These are phyloP conservation scores for Synanthedon formicaeformis DNA, from an alignment of 2,888 invertebrate genomes.

Conservation along the genomic window DNA sequence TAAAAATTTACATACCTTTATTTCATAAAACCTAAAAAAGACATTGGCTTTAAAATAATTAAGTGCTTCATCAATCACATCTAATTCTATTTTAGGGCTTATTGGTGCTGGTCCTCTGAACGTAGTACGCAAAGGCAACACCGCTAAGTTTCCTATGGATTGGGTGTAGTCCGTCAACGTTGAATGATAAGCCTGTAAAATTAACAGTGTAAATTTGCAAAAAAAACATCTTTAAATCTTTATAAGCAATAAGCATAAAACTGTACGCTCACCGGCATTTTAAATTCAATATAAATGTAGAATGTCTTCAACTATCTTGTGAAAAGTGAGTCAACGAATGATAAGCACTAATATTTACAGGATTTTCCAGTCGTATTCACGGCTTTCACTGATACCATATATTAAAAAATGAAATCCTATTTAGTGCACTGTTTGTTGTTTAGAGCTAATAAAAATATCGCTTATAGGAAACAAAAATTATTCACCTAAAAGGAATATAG, in stretches of 20 bases:
- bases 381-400: no score
- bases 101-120: slow-evolving; percentile 93
- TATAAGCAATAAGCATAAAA: background rate
- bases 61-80: slow-evolving; percentile 97
- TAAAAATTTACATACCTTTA: slow-evolving; percentile 77
- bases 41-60: slow-evolving; percentile 99
- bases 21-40: slow-evolving; percentile 98
- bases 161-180: slow-evolving; percentile 80
- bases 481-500: no score
- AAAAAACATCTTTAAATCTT: background rate
- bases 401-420: no score
- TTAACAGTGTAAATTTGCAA: background rate
- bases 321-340: no score
- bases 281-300: background rate
- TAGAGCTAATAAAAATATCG: no score
- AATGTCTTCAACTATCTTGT: no score
- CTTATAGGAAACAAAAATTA: no score
- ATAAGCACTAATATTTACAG: no score
- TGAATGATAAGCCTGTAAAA: slow-evolving; percentile 93
- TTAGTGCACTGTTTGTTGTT: no score
- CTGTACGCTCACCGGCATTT: background rate
- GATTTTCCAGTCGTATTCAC: no score
- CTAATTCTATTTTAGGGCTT: slow-evolving; percentile 75
- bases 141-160: slow-evolving; percentile 90
- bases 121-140: slow-evolving; percentile 90